Conservation (phyloP, 2,888 invertebrate genomes). For the Myopa testacea region DNA sequence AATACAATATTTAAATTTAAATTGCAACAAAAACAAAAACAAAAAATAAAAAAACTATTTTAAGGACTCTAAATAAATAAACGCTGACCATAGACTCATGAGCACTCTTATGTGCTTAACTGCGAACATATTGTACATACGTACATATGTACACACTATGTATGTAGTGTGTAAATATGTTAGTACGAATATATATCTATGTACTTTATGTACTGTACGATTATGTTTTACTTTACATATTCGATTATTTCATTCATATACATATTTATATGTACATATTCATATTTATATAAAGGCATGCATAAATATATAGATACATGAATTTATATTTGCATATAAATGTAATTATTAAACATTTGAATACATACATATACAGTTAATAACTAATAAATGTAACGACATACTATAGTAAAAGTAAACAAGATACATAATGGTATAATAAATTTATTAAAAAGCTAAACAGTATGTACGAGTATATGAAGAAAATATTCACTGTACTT, state of each 20-base stretch:
- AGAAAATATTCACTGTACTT: neutral
- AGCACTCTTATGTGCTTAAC: too few relatives aligned
- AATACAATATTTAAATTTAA: too few relatives aligned
- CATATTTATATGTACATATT: neutral
- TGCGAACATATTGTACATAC: too few relatives aligned
- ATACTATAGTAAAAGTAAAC: neutral
- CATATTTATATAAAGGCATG: neutral
- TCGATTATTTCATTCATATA: neutral
- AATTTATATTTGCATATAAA: neutral
- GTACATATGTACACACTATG: neutral
- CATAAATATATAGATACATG: neutral
- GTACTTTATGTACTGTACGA: neutral
- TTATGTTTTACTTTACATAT: neutral
- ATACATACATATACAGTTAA: neutral
- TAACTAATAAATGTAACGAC: neutral
- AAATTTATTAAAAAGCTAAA: neutral
- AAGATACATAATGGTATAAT: neutral
- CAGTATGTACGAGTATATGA: neutral
- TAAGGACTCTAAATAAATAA: neutral
- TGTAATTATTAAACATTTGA: neutral
- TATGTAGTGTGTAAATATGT: neutral
- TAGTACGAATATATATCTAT: too few relatives aligned
- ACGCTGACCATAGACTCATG: too few relatives aligned
- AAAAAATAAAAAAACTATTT: neutral
- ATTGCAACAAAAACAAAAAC: neutral